Conservation (phyloP, 1,140 invertebrate genomes). For the Orussus abietinus region DNA sequence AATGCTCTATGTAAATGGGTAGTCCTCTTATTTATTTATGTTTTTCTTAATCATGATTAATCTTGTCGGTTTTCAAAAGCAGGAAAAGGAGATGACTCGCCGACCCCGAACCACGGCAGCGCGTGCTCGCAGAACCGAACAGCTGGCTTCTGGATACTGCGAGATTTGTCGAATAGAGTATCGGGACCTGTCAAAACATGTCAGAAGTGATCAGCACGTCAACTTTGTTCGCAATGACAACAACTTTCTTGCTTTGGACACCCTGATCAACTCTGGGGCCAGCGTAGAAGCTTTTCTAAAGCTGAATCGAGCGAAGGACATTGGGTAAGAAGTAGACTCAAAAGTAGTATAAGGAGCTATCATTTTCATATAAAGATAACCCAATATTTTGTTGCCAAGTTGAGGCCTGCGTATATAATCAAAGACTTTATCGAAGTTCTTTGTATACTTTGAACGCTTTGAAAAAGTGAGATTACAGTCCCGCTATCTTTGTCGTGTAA, state of each 20-base stretch:
- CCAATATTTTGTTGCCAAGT: too few relatives aligned
- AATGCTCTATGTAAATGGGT: neutral
- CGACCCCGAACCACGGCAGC: constrained; percentile 60
- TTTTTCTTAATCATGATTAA: constrained; percentile 3
- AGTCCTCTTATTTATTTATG: constrained; percentile 1
- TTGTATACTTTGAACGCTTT: too few relatives aligned
- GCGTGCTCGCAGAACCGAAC: constrained; percentile 53
- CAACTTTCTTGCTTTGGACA: constrained; percentile 68
- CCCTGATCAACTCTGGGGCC: constrained; percentile 60
- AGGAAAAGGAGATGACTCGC: constrained; percentile 61
- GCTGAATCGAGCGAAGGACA: constrained; percentile 44
- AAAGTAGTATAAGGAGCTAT: neutral
- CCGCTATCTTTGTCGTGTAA: too few relatives aligned
- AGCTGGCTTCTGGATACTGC: constrained; percentile 65
- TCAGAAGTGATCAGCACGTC: constrained; percentile 67
- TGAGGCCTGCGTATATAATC: too few relatives aligned
- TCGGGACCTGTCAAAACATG: constrained; percentile 61
- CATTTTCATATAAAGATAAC: neutral
- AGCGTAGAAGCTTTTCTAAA: constrained; percentile 63
- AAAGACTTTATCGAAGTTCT: too few relatives aligned
- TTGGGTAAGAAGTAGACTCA: constrained; percentile 36
- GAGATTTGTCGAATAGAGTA: constrained; percentile 73
- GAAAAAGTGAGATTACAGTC: too few relatives aligned
- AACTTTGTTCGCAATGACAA: constrained; percentile 66
- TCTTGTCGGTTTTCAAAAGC: constrained; percentile 5